Percentiles rank a stretch among this genome's conserved stretches.
phyloP scores from a whole-genome alignment of 2,797 vertebrate species.

The Gila robusta region DNA sequence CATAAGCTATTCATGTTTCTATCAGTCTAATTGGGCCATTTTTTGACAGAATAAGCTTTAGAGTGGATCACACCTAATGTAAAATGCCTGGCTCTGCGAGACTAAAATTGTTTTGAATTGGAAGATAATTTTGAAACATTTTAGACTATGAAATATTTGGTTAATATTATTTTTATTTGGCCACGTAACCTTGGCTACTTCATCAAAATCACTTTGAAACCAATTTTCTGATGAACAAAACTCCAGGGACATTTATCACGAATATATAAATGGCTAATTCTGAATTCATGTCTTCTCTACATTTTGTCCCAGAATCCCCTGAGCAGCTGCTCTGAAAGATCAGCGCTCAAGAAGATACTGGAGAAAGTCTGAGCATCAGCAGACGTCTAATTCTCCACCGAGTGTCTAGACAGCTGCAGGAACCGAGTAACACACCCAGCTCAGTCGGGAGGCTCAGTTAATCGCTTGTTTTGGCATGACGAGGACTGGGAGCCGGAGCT shows the following conservation, averaged over 20 bases:
- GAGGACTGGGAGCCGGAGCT: conserved; percentile 58
- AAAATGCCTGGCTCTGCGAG: not conserved
- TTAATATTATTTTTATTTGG: not conserved
- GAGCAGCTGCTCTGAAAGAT: conserved; percentile 18
- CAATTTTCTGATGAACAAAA: not conserved
- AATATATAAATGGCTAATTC: not conserved
- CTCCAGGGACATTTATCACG: not conserved
- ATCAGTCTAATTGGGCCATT: not conserved
- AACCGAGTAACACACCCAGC: conserved; percentile 26
- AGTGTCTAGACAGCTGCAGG: conserved; percentile 48
- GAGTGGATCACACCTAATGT: not conserved
- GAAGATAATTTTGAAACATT: not conserved
- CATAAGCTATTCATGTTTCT: not conserved
- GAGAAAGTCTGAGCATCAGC: not conserved
- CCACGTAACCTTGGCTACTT: not conserved
- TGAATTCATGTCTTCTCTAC: not conserved
- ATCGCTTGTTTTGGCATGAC: conserved; percentile 72
- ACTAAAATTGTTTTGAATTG: not conserved
- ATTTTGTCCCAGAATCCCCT: conserved; percentile 3
- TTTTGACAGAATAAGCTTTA: not conserved
- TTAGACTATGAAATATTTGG: not conserved
- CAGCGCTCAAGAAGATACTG: conserved; percentile 1
- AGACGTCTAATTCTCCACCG: conserved; percentile 32
- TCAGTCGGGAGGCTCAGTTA: conserved; percentile 60
- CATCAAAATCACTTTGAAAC: too few species aligned